These are phyloP conservation scores for Mesodorylaimus sp. DNA, from an alignment of 2,888 invertebrate genomes.

Conservation along the genomic window DNA sequence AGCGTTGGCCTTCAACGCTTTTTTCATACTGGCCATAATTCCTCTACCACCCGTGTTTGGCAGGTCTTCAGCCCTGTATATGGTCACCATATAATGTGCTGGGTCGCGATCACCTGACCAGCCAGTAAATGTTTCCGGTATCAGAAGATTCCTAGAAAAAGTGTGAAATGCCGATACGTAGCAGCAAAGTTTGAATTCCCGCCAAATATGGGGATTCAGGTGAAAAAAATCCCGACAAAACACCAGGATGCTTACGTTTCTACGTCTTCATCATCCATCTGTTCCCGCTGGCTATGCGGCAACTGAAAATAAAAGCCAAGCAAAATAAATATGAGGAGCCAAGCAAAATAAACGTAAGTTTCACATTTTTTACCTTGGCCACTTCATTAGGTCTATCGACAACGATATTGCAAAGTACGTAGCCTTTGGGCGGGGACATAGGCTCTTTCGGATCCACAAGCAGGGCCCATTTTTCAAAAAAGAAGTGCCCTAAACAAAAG, in stretches of 20 bases:
- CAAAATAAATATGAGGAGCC: no score
- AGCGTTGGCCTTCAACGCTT: not conserved
- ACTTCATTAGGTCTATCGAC: constrained; percentile 77
- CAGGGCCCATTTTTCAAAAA: constrained; percentile 80
- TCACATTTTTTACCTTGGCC: no score
- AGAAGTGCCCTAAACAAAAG: constrained; percentile 65
- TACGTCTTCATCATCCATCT: constrained; percentile 3
- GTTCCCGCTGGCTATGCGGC: no score
- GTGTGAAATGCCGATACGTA: no score
- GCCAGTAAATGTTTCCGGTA: constrained; percentile 62
- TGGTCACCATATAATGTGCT: constrained; percentile 57
- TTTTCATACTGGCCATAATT: constrained; percentile 40
- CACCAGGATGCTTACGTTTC: constrained; percentile 1
- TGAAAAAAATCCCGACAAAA: no score
- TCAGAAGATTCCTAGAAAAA: constrained; percentile 53
- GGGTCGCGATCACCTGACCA: constrained; percentile 66
- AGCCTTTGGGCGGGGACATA: constrained; percentile 66
- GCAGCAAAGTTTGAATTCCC: no score
- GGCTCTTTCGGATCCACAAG: constrained; percentile 73
- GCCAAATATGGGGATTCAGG: no score
- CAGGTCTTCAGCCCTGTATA: constrained; percentile 67
- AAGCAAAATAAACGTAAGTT: no score
- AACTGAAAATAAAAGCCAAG: no score
- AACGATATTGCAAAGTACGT: constrained; percentile 72
- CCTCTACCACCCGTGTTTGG: constrained; percentile 73